A percentile compares a stretch with the other conserved stretches of the same genome.
Evolutionary conservation across 2,113 vertebrate genomes (phyloP).

Genomic region (Tringa solitaria): DNA sequence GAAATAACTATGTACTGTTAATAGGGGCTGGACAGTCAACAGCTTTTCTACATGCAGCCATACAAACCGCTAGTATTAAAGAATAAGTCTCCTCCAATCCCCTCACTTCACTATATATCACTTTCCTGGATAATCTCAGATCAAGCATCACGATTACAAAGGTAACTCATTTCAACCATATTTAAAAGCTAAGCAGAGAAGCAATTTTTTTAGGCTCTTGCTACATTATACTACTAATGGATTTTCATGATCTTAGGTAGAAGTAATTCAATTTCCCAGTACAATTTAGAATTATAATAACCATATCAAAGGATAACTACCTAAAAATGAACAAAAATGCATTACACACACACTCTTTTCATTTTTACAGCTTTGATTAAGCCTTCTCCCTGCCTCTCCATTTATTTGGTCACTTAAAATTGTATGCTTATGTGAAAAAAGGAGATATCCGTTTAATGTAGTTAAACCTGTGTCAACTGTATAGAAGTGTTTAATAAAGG

Average conservation of each 20-base stretch:
- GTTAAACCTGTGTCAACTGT: not conserved
- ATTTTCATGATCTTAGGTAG: not conserved
- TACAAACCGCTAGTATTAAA: not conserved
- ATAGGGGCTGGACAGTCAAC: not conserved
- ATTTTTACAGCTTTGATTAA: conserved; percentile 1
- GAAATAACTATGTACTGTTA: not conserved
- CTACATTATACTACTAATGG: not conserved
- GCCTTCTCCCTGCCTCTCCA: not conserved
- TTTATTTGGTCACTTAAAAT: conserved; percentile 28
- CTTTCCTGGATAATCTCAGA: not conserved
- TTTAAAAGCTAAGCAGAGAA: not conserved
- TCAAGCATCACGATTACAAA: not conserved
- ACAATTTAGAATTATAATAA: conserved; percentile 26
- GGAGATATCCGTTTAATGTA: not conserved
- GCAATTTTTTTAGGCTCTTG: not conserved
- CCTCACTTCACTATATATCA: not conserved
- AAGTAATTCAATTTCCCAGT: conserved; percentile 6
- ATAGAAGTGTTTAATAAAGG: not conserved
- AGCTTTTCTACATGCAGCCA: not conserved
- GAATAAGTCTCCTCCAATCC: not conserved
- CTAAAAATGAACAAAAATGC: conserved; percentile 9
- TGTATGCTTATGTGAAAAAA: not conserved
- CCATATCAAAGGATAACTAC: not conserved
- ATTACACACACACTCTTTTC: not conserved
- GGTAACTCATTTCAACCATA: not conserved